phyloP scores from a whole-genome alignment of 2,888 invertebrate species.

The Harmothoe impar region DNA sequence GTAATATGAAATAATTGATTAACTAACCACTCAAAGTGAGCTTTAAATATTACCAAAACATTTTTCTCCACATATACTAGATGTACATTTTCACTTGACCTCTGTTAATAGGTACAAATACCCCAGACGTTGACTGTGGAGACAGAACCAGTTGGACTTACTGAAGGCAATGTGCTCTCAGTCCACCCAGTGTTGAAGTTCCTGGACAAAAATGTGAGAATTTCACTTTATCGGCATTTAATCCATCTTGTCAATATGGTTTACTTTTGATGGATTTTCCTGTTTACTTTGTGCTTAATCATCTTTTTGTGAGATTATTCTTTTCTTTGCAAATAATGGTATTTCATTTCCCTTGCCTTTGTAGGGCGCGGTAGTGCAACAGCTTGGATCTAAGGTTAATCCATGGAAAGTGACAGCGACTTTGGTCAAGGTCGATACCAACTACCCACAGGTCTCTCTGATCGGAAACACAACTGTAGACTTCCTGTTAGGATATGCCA shows the following conservation, averaged over 20 bases:
- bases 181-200: conserved; percentile 63
- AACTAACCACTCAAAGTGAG: too few species aligned
- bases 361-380: conserved; percentile 72
- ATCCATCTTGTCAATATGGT: too few species aligned
- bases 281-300: too few species aligned
- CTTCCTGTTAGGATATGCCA: conserved; percentile 77
- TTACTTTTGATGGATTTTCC: too few species aligned
- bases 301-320: too few species aligned
- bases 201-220: conserved; percentile 67
- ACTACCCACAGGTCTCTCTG: conserved; percentile 72
- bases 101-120: conserved; percentile 53
- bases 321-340: too few species aligned
- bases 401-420: conserved; percentile 78
- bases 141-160: conserved; percentile 62
- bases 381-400: conserved; percentile 73
- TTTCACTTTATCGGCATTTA: too few species aligned
- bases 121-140: conserved; percentile 52
- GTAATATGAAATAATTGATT: too few species aligned
- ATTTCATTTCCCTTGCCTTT: too few species aligned
- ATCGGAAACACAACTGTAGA: conserved; percentile 73
- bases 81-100: too few species aligned
- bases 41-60: too few species aligned
- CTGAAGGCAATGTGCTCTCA: conserved; percentile 64
- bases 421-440: conserved; percentile 73
- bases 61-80: too few species aligned